A percentile compares a stretch with the other conserved stretches of the same genome.
Conservation (phyloP, 64 coral and sea anemone genomes). For the Porites australiensis region DNA sequence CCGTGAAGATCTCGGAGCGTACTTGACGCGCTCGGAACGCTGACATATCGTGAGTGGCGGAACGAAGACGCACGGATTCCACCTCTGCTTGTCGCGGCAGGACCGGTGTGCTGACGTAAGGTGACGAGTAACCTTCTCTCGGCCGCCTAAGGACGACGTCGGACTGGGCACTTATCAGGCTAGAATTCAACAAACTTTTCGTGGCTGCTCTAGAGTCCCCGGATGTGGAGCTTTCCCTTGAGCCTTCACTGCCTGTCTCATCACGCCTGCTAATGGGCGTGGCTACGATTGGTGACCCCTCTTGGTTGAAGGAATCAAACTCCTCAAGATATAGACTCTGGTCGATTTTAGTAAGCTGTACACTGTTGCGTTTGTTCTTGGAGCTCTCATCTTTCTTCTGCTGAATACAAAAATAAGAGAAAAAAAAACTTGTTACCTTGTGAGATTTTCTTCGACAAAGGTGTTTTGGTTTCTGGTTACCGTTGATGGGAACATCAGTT, state of each 20-base stretch:
- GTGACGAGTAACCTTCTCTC: conserved; percentile 2
- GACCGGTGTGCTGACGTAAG: conserved; percentile 57
- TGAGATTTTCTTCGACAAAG: no score
- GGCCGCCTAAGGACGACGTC: conserved; percentile 70
- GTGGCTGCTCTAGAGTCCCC: conserved; percentile 68
- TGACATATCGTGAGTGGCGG: conserved; percentile 72
- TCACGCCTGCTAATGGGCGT: conserved; percentile 29
- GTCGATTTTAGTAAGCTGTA: conserved; percentile 78
- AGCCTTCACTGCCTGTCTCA: conserved; percentile 65
- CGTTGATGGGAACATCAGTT: background rate
- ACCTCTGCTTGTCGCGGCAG: background rate
- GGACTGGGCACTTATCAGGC: conserved; percentile 60
- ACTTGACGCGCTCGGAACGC: conserved; percentile 88
- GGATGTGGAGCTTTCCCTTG: conserved; percentile 81
- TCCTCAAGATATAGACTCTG: conserved; percentile 68
- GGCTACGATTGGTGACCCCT: conserved; percentile 15
- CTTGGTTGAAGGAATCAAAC: conserved; percentile 53
- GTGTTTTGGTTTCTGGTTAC: background rate
- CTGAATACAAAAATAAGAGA: conserved; percentile 8
- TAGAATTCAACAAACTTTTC: conserved; percentile 54
- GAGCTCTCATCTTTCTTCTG: conserved; percentile 64
- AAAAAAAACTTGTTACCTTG: background rate
- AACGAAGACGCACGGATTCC: conserved; percentile 36
- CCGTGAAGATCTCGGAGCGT: conserved; percentile 76
- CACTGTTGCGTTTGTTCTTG: conserved; percentile 32